These are phyloP conservation scores for Sepiola atlantica DNA, from an alignment of 2,888 invertebrate genomes.

Conservation along the genomic window DNA sequence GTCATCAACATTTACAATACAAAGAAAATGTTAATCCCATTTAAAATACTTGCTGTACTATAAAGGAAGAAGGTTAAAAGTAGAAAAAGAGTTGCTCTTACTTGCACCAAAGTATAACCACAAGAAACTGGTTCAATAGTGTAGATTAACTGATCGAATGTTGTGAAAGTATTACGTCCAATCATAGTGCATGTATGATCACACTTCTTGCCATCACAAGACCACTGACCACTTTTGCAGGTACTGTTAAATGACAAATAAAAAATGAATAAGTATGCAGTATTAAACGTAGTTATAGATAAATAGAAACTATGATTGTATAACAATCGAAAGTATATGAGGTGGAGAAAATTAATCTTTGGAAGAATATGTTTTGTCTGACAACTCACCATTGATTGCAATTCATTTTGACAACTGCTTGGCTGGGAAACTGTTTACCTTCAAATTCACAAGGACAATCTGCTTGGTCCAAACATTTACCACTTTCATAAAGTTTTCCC, in stretches of 20 bases:
- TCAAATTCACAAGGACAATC: slow-evolving; percentile 46
- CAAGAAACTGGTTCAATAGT: slow-evolving; percentile 20
- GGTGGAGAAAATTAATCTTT: neutral
- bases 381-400: slow-evolving; percentile 32
- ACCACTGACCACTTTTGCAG: slow-evolving; percentile 20
- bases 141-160: slow-evolving; percentile 23
- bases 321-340: neutral
- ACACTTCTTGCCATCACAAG: neutral
- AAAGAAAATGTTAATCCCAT: too few relatives aligned
- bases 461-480: slow-evolving; percentile 33
- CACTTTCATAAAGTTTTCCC: slow-evolving; percentile 33
- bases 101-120: slow-evolving; percentile 34
- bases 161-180: neutral
- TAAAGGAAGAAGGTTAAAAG: neutral
- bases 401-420: slow-evolving; percentile 33
- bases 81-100: neutral
- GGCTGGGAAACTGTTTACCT: neutral
- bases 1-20: too few relatives aligned
- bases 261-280: neutral
- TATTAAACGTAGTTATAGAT: too few relatives aligned
- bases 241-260: neutral
- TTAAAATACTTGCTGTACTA: too few relatives aligned
- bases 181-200: neutral
- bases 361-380: neutral
- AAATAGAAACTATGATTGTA: neutral